Evolutionary conservation across 2,888 invertebrate species (phyloP).

Genomic region (Nemotelus pantherinus): DNA sequence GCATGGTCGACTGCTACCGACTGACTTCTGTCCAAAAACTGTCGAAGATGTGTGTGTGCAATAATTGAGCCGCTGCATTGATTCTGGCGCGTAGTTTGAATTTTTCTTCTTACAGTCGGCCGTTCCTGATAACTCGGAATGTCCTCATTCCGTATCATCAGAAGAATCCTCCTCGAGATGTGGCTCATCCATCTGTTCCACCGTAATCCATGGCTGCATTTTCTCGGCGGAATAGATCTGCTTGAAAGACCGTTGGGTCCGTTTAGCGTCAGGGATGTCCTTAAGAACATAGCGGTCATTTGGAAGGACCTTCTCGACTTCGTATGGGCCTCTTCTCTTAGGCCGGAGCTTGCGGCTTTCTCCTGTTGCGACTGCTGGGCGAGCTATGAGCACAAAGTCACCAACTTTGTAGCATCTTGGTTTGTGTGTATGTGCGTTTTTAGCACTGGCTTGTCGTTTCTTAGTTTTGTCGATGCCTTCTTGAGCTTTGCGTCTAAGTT

Average conservation of each 20-base stretch:
- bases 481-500: not conserved
- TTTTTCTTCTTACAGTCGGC: not conserved
- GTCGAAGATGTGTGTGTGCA: no score
- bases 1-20: no score
- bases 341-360: not conserved
- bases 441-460: not conserved
- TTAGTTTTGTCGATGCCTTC: not conserved
- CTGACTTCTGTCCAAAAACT: no score
- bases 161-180: not conserved
- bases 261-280: no score
- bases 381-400: not conserved
- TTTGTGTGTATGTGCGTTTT: not conserved
- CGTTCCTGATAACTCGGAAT: not conserved
- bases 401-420: not conserved
- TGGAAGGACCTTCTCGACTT: no score
- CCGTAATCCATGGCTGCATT: not conserved
- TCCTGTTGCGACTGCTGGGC: not conserved
- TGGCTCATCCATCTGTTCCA: not conserved
- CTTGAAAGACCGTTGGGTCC: not conserved
- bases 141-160: not conserved
- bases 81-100: not conserved
- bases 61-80: not conserved
- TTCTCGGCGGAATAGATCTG: not conserved
- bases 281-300: no score
- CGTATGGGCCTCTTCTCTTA: not conserved